These are phyloP conservation scores for Ormyrus pomaceus DNA, from an alignment of 2,888 invertebrate genomes.

Conservation along the genomic window DNA sequence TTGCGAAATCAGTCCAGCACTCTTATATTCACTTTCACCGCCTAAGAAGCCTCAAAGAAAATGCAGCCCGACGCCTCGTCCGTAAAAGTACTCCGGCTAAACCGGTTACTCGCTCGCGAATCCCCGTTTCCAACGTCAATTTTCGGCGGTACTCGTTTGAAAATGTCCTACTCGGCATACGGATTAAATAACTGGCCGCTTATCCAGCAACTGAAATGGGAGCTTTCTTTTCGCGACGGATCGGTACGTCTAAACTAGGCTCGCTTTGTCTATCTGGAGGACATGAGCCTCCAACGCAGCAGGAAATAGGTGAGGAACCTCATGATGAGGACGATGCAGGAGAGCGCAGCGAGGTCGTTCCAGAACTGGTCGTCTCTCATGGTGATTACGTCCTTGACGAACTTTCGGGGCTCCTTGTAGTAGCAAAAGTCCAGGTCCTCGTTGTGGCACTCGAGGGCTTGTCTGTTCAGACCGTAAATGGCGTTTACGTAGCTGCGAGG, in stretches of 20 bases:
- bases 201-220: too few relatives aligned
- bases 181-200: neutral
- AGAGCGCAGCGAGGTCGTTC: conserved; percentile 87
- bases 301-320: conserved; percentile 83
- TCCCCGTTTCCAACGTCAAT: too few relatives aligned
- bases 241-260: too few relatives aligned
- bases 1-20: too few relatives aligned
- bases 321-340: conserved; percentile 81
- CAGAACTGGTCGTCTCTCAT: conserved; percentile 89
- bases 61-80: too few relatives aligned
- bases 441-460: conserved; percentile 85
- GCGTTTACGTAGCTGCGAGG: conserved; percentile 80
- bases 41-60: too few relatives aligned
- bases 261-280: conserved; percentile 78
- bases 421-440: conserved; percentile 83
- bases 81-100: too few relatives aligned
- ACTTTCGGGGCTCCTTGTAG: conserved; percentile 87
- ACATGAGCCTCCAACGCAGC: conserved; percentile 86
- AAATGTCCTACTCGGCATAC: conserved; percentile 29
- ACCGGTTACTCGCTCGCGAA: too few relatives aligned
- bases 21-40: too few relatives aligned
- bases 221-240: too few relatives aligned
- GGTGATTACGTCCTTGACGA: conserved; percentile 86
- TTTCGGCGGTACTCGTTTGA: conserved; percentile 19
- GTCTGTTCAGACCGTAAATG: conserved; percentile 89